Conservation (phyloP, 2,797 vertebrate species). For the Darevskia nairensis region DNA sequence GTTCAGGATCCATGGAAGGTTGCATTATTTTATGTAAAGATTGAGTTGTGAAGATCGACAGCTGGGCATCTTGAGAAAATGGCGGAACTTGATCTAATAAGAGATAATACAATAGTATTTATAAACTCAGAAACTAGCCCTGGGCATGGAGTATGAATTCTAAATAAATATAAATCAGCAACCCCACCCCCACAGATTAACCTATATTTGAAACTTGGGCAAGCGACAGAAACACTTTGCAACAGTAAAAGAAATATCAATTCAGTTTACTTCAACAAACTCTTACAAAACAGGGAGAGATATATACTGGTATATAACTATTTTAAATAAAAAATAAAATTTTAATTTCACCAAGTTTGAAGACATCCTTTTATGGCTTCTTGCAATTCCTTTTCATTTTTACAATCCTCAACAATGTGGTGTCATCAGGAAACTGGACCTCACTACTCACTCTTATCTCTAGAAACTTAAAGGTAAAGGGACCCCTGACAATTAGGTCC, state of each 20-base stretch:
- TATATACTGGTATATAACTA: too few relatives aligned
- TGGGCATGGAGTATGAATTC: neutral
- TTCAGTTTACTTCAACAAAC: neutral
- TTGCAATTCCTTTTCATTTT: too few relatives aligned
- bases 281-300: too few relatives aligned
- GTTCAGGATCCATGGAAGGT: conserved; percentile 25
- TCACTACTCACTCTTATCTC: too few relatives aligned
- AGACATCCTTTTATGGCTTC: too few relatives aligned
- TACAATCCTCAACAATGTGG: too few relatives aligned
- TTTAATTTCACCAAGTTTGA: too few relatives aligned
- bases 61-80: conserved; percentile 65
- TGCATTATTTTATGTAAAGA: conserved; percentile 36
- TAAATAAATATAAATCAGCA: neutral
- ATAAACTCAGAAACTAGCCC: neutral
- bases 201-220: neutral
- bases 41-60: conserved; percentile 56
- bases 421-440: too few relatives aligned
- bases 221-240: neutral
- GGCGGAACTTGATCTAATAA: conserved; percentile 68
- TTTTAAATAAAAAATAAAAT: too few relatives aligned
- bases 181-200: neutral
- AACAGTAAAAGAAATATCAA: neutral
- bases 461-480: too few relatives aligned
- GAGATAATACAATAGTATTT: conserved; percentile 31
- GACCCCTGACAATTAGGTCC: too few relatives aligned